phyloP scores from a whole-genome alignment of 2,113 vertebrate genomes.

The Apaloderma vittatum region DNA sequence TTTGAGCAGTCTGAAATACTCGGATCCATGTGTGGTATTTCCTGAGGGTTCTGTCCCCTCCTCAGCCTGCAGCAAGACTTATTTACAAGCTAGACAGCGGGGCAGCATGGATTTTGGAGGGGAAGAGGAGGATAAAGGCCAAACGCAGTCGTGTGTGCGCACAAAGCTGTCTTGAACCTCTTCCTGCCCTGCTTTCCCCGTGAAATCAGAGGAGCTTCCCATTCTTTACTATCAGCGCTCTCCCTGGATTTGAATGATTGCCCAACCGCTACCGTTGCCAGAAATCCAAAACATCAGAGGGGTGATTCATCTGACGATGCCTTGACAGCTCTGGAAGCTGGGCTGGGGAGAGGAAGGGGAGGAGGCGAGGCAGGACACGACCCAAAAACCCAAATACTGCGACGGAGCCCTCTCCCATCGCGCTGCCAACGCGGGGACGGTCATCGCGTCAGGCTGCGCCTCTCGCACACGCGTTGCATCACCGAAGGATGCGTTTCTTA shows the following conservation, averaged over 20 bases:
- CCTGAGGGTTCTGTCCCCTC: not conserved
- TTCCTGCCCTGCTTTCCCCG: not conserved
- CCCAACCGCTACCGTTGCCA: not conserved
- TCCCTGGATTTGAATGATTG: not conserved
- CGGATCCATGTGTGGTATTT: rapidly evolving
- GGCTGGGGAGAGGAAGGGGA: not conserved
- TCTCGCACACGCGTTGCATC: rapidly evolving
- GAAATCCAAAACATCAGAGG: slow-evolving; percentile 11
- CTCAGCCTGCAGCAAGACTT: not conserved
- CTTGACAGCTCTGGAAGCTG: slow-evolving; percentile 10
- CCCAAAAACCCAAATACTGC: not conserved
- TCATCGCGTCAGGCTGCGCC: not conserved
- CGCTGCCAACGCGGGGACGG: rapidly evolving
- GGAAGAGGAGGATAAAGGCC: not conserved
- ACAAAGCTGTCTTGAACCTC: not conserved
- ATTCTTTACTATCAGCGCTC: not conserved
- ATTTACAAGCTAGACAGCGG: rapidly evolving
- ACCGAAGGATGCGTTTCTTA: not conserved
- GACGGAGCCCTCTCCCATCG: rapidly evolving
- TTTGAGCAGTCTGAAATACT: not conserved
- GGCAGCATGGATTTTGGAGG: rapidly evolving
- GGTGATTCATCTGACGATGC: slow-evolving; percentile 33
- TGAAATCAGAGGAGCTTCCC: not conserved
- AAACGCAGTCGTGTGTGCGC: not conserved
- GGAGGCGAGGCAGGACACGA: no score